phyloP scores from a whole-genome alignment of 2,888 invertebrate species.

The Rotaria macrura region DNA sequence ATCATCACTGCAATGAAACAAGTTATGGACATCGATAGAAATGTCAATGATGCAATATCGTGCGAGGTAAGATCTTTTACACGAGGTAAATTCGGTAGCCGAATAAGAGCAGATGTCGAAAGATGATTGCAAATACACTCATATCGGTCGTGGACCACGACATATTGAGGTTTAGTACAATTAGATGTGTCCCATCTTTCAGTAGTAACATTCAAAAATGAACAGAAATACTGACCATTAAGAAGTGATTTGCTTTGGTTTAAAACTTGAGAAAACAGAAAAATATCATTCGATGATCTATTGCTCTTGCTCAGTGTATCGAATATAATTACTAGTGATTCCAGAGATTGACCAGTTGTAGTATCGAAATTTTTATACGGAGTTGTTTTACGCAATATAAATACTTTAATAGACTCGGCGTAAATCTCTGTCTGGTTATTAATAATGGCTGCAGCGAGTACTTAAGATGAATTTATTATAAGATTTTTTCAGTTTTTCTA shows the following conservation, averaged over 20 bases:
- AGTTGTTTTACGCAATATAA: not conserved
- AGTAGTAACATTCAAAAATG: too few relatives aligned
- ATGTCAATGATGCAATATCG: not conserved
- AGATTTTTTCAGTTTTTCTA: not conserved
- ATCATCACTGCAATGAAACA: not conserved
- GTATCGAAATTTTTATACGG: not conserved
- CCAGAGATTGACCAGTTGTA: not conserved
- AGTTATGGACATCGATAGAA: not conserved
- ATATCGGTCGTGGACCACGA: too few relatives aligned
- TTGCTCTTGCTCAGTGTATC: too few relatives aligned
- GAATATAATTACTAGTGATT: not conserved
- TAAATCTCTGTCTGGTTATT: not conserved
- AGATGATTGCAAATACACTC: too few relatives aligned
- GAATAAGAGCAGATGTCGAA: too few relatives aligned
- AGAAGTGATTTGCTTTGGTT: accelerated
- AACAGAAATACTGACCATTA: too few relatives aligned
- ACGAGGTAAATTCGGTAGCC: too few relatives aligned
- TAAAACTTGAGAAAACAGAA: too few relatives aligned
- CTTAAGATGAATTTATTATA: not conserved
- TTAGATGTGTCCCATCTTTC: too few relatives aligned
- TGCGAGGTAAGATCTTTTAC: too few relatives aligned
- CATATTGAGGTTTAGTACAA: too few relatives aligned
- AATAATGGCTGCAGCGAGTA: not conserved
- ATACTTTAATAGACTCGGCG: not conserved
- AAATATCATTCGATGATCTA: too few relatives aligned